A percentile compares a stretch with the other conserved stretches of the same genome.
phyloP scores from a whole-genome alignment of 2,113 vertebrate genomes.

The Dipodomys stephensi region DNA sequence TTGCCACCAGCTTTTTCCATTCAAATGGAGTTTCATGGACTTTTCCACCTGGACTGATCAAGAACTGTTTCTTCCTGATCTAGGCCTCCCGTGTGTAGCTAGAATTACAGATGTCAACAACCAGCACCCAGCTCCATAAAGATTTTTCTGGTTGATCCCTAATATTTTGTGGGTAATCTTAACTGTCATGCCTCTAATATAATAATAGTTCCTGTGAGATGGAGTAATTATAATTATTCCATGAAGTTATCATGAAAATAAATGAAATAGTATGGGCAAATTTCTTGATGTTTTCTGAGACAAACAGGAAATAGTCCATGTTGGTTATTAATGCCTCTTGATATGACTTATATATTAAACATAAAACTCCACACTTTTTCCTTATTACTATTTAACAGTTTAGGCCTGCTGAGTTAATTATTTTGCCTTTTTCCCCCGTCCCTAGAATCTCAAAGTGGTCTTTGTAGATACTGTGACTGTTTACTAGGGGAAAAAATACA shows the following conservation, averaged over 20 bases:
- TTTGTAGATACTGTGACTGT: constrained; percentile 29
- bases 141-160: neutral
- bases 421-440: neutral
- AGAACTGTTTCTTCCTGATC: too few species aligned
- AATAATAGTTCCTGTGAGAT: neutral
- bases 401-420: neutral
- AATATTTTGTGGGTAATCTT: constrained; percentile 31
- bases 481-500: neutral
- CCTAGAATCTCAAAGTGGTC: constrained; percentile 19
- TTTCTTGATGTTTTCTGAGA: constrained; percentile 19
- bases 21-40: too few species aligned
- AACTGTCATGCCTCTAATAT: neutral
- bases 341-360: neutral
- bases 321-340: neutral
- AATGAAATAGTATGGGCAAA: neutral
- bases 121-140: too few species aligned
- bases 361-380: neutral
- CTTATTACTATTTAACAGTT: neutral
- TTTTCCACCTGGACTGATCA: too few species aligned
- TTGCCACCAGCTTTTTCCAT: too few species aligned
- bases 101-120: too few species aligned
- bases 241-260: constrained; percentile 23
- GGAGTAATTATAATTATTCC: constrained; percentile 38
- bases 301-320: constrained; percentile 26
- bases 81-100: too few species aligned